Base-by-base conservation (phyloP, 2,797 vertebrate species). In the Selene dorsalis region DNA sequence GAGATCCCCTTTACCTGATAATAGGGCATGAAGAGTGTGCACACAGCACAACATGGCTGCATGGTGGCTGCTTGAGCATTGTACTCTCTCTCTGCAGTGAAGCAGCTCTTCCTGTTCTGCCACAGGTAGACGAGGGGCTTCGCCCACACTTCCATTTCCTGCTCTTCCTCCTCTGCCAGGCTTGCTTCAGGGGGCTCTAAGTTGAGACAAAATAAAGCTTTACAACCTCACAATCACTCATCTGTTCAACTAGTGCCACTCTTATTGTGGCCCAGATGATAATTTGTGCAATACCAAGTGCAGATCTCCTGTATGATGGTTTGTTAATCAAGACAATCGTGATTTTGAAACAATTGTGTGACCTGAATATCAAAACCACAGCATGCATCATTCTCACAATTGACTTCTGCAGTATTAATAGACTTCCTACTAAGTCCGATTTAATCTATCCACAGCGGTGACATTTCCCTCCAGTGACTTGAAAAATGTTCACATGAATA, bases 11-110 rank as follows among this genome's bases (percentile, higher is more conserved):
- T 91, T 95, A 98, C 98, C 96, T 97, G 97, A 82, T 95, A 94
- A 87, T 98, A 98, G 0, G 97, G 97, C 96, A 96, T 95, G 69
- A 99, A 95, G 77, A 99, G 96, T 6, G 96, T 96, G 88, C 98
- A 99, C 71, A 99, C 94, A 4, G 98, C 97, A 85, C 98, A 99
- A 80, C 95, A 81, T 0, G 98, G 98, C 69, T 96, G 91, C 83
- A 93, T 91, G 85, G 91, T 93, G 75, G 96, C 96, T 50, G 94
- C 94, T 1, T 93, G 87, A 77, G 94, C 91, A 57, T 99, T 99
- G 88, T 97, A 97, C 24, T 98, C 96, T 78, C 94, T 96, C 93
- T 99, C 98, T 28, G 96, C 95, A 6, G 88, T 90, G 90, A 99
- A 97, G 93, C 93, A 95, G 32, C 89, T 90, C 79, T 92, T 90